These are phyloP conservation scores for Acrobasis suavella DNA, from an alignment of 2,888 invertebrate genomes.

Conservation along the genomic window DNA sequence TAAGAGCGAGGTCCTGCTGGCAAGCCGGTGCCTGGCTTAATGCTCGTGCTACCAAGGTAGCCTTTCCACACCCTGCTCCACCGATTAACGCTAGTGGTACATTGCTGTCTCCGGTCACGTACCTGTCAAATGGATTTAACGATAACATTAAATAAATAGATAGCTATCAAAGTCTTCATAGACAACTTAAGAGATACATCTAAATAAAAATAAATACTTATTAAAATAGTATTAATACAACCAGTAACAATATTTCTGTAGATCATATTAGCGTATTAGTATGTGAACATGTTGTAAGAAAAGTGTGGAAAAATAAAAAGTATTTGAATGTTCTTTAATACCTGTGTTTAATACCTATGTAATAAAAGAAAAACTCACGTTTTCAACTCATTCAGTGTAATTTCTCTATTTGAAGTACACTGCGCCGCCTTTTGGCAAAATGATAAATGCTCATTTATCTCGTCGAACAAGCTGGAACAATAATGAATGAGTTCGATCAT, in stretches of 20 bases:
- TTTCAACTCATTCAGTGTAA: conserved; percentile 86
- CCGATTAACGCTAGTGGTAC: conserved; percentile 89
- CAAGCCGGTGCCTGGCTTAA: conserved; percentile 85
- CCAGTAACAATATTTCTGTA: too few species aligned
- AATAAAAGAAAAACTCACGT: conserved; percentile 78
- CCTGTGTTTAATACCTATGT: too few species aligned
- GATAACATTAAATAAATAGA: neutral
- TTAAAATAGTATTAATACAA: too few species aligned
- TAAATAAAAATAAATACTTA: too few species aligned
- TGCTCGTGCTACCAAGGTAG: conserved; percentile 88
- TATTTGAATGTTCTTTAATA: too few species aligned
- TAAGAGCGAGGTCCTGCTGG: conserved; percentile 84
- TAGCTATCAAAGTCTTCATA: too few species aligned
- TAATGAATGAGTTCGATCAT: neutral
- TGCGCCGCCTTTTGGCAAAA: conserved; percentile 88
- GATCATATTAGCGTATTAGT: too few species aligned
- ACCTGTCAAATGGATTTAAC: conserved; percentile 63
- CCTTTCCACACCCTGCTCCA: conserved; percentile 92
- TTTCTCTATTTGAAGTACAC: conserved; percentile 86
- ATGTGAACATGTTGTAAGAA: neutral
- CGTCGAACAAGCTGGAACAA: conserved; percentile 81
- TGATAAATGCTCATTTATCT: conserved; percentile 87
- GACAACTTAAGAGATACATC: too few species aligned
- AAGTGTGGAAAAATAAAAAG: too few species aligned
- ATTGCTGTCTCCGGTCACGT: conserved; percentile 83